Base-by-base conservation (phyloP, 2,113 vertebrate genomes). In the Hippoglossus stenolepis region DNA sequence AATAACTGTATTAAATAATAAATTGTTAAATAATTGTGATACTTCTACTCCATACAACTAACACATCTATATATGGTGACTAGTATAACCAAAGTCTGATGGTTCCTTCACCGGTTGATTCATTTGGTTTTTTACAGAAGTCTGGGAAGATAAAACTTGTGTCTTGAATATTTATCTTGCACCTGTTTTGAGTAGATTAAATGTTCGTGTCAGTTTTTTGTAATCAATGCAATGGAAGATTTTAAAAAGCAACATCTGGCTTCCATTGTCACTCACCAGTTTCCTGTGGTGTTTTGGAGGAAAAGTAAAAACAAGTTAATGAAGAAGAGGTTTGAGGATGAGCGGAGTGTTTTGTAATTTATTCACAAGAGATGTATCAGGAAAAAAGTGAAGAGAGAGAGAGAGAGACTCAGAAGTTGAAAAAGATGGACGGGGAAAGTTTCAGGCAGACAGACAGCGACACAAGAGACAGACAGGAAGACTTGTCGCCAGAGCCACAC, bases 341-440 rank as follows among this genome's bases (percentile, higher is more conserved):
- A 11, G 11, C 38, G 43, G 73, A 70, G 40, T 11, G 13, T 68
- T 80, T 78, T 53, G 47, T 84, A 61, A 77, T 88, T 75, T 83
- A 54, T 67, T 73, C 61, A 63, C 59, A 15, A 49, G 78, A 80
- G 83, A 82, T 45, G 14, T 3, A 12, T 17, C 18, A 56, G 31
- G 54, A 14, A 21, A 65, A 75, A 65, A 74, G 28, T 31, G 28
- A 31, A 31, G 28, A 31, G 28, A 31, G 28, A 9, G 15, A 31
- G 3, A 26, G 20, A 66, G 17, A 59, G 58, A 18, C 28, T 31
- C 28, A 31, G 28, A 31, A 31, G 28, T 31, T 31, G 28, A 31
- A 5, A 24, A 53, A 43, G 65, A 64, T 57, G 62, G 65, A 67
- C 28, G 47, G 73, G 75, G 54, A 31, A 54, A 40, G 54, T 77